Evolutionary conservation across 1,140 invertebrate genomes (phyloP), one percentile per base, ranked within the genome.

Genomic region (Drosophila pseudoobscura): DNA sequence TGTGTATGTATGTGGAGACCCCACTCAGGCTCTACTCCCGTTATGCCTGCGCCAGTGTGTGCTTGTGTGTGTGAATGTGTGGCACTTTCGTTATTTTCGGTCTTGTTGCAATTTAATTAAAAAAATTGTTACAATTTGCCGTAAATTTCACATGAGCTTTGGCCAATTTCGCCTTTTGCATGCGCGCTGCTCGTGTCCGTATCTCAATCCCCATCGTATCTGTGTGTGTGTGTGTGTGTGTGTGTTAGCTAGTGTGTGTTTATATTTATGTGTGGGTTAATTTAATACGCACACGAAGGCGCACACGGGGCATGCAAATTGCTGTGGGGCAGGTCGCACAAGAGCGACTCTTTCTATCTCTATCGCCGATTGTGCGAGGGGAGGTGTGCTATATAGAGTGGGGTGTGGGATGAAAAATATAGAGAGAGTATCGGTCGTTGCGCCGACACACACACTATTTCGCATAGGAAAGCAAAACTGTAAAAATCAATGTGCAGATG

Each of bases 271-370:
- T 58, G 26, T 55, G 50, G 53, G 60, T 62, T 70, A 65, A 77
- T 80, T 82, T 62, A 77, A 60, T 75, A 70, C 77, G 74, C 75
- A 68, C 49, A 75, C 45, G 55, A 55, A 64, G 68, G 52, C 55
- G 63, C 60, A 46, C 65, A 68, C 35, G 41, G 45, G 70, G 58
- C 59, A 84, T 85, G 80, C 72, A 85, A 84, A 85, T 73, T 85
- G 76, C 35, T 68, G 80, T 83, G 80, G 54, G 80, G 80, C 80
- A 83, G 80, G 80, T 83, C 80, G 79, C 79, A 79, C 84, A 83
- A 63, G 72, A 75, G 44, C 52, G 56, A 47, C 62, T 72, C 44
- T 75, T 57, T 64, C 41, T 52, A 35, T 43, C 52, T 39, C 35
- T 68, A 20, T 43, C 69, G 44, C 35, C 44, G 24, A 15, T 53